phyloP scores from a whole-genome alignment of 2,113 vertebrate species.

The Penelope pileata region DNA sequence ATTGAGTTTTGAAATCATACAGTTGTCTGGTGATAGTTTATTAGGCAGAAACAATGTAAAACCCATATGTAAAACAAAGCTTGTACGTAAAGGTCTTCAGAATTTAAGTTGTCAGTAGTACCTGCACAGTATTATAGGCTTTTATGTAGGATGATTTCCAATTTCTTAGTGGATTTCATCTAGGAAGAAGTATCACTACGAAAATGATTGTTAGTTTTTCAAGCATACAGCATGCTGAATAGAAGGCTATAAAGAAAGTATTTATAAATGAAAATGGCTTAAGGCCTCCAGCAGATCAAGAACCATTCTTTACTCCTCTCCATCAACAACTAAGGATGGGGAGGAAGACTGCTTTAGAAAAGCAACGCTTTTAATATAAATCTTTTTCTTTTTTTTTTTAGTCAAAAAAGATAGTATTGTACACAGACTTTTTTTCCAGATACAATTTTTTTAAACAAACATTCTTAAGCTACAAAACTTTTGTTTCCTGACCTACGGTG shows the following conservation, averaged over 20 bases:
- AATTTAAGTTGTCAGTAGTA: not conserved
- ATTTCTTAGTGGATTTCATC: not conserved
- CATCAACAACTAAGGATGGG: not conserved
- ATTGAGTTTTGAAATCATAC: not conserved
- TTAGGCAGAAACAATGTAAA: not conserved
- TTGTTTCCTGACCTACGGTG: not conserved
- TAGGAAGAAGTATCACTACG: not conserved
- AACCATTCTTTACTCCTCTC: not conserved
- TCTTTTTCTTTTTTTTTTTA: not conserved
- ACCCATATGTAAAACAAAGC: not conserved
- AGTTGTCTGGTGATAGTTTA: not conserved
- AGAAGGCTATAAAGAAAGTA: not conserved
- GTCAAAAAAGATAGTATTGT: constrained; percentile 58
- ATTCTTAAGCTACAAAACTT: constrained; percentile 45
- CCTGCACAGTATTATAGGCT: not conserved
- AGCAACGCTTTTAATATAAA: not conserved
- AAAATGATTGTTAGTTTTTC: not conserved
- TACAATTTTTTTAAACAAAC: constrained; percentile 68
- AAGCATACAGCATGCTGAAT: not conserved
- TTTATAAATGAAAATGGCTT: constrained; percentile 7
- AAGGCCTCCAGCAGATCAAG: not conserved
- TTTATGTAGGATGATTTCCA: not conserved
- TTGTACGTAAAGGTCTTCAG: not conserved
- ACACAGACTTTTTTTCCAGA: constrained; percentile 62
- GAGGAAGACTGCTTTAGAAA: constrained; percentile 1